These are phyloP conservation scores for Temnopleurus reevesii DNA, from an alignment of 53 echinoderm and acorn worm genomes.

Conservation along the genomic window DNA sequence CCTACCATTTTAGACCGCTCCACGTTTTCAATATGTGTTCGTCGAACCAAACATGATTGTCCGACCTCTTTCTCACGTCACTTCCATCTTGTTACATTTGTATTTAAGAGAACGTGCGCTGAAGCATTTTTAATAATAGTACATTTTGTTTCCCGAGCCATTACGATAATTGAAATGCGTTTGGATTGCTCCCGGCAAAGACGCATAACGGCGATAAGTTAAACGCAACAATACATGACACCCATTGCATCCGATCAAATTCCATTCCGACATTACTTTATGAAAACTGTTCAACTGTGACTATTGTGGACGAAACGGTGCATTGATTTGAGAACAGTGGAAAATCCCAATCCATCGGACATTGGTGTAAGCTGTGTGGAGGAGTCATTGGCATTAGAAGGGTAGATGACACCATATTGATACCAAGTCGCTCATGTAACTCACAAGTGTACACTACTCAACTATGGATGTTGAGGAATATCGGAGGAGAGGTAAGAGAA, in stretches of 20 bases:
- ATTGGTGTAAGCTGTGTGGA: no score
- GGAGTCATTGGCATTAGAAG: neutral
- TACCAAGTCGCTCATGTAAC: neutral
- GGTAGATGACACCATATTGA: neutral
- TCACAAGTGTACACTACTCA: neutral
- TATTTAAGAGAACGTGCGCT: neutral
- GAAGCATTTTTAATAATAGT: slow-evolving; percentile 10
- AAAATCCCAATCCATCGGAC: neutral
- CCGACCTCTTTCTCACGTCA: neutral
- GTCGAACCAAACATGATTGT: neutral
- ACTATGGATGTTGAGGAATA: slow-evolving; percentile 61
- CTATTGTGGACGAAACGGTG: neutral
- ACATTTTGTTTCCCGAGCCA: slow-evolving; percentile 36
- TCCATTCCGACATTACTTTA: no score
- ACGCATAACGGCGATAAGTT: neutral
- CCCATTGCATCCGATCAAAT: no score
- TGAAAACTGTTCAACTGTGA: neutral
- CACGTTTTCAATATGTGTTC: neutral
- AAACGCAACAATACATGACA: neutral
- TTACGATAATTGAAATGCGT: slow-evolving; percentile 30
- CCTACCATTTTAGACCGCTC: slow-evolving; percentile 5
- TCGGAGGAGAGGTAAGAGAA: slow-evolving; percentile 44
- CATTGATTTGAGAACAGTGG: neutral
- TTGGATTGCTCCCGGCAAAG: neutral
- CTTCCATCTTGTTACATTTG: neutral